Evolutionary conservation across 2,888 invertebrate species (phyloP).

Genomic region (Agriopis marginaria): DNA sequence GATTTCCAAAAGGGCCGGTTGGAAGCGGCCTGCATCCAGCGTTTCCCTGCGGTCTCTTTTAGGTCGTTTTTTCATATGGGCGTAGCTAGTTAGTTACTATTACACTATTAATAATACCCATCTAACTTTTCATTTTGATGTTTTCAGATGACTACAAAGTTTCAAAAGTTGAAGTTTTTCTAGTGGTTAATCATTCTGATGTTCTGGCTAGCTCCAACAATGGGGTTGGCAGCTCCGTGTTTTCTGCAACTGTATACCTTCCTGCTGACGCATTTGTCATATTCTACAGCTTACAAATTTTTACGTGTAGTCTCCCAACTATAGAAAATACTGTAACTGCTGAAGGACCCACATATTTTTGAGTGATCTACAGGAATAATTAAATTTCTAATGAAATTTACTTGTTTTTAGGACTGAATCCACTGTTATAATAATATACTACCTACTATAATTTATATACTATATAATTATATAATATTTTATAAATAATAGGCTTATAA

Average conservation of each 20-base stretch:
- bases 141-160: conserved; percentile 49
- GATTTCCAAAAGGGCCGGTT: too few species aligned
- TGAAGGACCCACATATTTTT: neutral
- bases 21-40: too few species aligned
- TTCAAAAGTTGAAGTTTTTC: conserved; percentile 67
- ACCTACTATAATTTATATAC: too few species aligned
- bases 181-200: conserved; percentile 71
- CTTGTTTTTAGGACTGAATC: too few species aligned
- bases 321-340: neutral
- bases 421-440: too few species aligned
- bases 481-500: too few species aligned
- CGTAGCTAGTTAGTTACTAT: too few species aligned
- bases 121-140: conserved; percentile 14
- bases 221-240: conserved; percentile 64
- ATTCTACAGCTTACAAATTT: conserved; percentile 66
- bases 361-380: neutral
- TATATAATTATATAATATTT: too few species aligned
- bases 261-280: conserved; percentile 61
- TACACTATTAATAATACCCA: too few species aligned
- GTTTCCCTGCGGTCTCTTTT: too few species aligned
- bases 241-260: conserved; percentile 65
- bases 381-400: too few species aligned
- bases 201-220: conserved; percentile 59
- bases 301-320: conserved; percentile 53
- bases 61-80: too few species aligned